phyloP scores from a whole-genome alignment of 2,113 vertebrate species.

The Anoura caudifer region DNA sequence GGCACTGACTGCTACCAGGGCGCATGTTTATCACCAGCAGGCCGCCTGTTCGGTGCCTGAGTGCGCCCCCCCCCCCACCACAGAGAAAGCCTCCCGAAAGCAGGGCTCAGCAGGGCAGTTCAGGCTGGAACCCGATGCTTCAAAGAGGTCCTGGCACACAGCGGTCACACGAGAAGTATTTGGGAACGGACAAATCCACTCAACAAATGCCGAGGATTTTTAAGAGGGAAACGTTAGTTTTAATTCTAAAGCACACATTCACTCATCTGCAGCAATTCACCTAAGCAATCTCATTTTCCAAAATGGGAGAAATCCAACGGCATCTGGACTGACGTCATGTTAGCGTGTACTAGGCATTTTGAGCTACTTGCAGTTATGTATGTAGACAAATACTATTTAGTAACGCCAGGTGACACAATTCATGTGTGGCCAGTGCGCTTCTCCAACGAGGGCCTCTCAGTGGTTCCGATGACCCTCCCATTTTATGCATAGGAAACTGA shows the following conservation, averaged over 20 bases:
- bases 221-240: not conserved
- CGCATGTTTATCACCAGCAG: not conserved
- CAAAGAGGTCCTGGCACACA: not conserved
- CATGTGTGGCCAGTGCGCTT: not conserved
- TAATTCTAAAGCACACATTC: not conserved
- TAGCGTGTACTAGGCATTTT: not conserved
- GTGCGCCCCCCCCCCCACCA: not conserved
- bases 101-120: not conserved
- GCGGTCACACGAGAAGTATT: not conserved
- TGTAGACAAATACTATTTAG: not conserved
- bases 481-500: not conserved
- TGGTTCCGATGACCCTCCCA: not conserved
- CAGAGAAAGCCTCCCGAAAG: not conserved
- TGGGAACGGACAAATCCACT: not conserved
- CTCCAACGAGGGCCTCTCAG: not conserved
- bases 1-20: not conserved
- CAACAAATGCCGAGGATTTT: conserved; percentile 20
- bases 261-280: not conserved
- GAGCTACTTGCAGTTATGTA: conserved; percentile 3
- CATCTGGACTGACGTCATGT: not conserved
- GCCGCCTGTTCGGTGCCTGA: not conserved
- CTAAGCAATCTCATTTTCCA: conserved; percentile 5
- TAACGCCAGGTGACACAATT: not conserved
- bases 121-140: not conserved
- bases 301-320: not conserved